Base-by-base conservation (phyloP, 2,797 vertebrate genomes). In the Syngnathus rostellatus region DNA sequence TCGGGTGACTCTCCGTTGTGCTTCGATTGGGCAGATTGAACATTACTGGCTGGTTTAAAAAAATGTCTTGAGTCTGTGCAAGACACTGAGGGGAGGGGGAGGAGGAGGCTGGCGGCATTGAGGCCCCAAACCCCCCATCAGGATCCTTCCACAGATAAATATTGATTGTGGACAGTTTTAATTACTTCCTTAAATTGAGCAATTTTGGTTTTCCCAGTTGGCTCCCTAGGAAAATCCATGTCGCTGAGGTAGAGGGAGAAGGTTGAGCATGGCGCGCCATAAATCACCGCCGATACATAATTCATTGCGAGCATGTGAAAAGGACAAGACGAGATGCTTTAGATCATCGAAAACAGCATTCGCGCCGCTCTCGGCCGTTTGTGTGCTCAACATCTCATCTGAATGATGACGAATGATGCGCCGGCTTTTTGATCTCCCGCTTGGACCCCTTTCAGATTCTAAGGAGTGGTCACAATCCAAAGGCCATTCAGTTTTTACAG, bases 121-220 rank as follows among this genome's bases (percentile, higher is more conserved):
- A 76, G 77, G 59, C 62, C 57, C 84, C 72, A 79, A 88, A 82
- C 10, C 45, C 79, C 82, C 84, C 85, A 76, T 81, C 77, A 79
- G 82, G 81, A 71, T 81, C 80, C 71, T 72, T 75, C 81, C 87
- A 79, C 86, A 85, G 87, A 89, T 86, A 90, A 89, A 90, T 90
- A 91, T 91, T 92, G 90, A 92, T 92, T 89, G 86, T 71, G 76
- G 86, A 90, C 84, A 85, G 85, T 90, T 91, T 91, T 92, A 92
- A 92, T 92, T 92, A 90, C 90, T 90, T 90, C 88, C 85, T 86
- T 92, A 90, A 91, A 92, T 90, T 91, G 88, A 90, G 86, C 90
- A 90, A 92, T 92, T 91, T 92, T 87, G 89, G 86, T 90, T 90
- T 89, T 89, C 90, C 86, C 87, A 79, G 79, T 85, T 82, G 86